Percentiles rank a stretch among this genome's conserved stretches.
phyloP scores from a whole-genome alignment of 1,140 invertebrate species.

The Calephelis virginiensis region DNA sequence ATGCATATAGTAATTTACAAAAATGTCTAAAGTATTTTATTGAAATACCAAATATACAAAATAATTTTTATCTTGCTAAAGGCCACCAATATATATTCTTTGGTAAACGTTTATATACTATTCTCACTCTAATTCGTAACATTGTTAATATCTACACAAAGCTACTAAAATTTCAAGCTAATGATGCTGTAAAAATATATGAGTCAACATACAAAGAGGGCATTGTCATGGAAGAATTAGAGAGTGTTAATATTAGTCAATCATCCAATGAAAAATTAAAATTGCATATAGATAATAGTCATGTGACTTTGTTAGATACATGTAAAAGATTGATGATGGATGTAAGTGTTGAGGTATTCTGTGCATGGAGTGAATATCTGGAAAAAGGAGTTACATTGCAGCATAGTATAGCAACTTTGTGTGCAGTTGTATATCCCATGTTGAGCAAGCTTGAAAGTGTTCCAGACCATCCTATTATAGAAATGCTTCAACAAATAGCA shows the following conservation, averaged over 20 bases:
- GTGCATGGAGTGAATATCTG: conserved; percentile 70
- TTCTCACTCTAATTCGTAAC: conserved; percentile 41
- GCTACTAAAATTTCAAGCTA: conserved; percentile 35
- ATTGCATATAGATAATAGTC: conserved; percentile 47
- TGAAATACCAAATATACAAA: conserved; percentile 51
- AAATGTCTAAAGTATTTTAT: conserved; percentile 51
- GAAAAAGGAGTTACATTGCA: conserved; percentile 58
- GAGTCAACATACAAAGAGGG: conserved; percentile 46
- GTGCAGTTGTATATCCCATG: conserved; percentile 43
- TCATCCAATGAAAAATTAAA: conserved; percentile 13
- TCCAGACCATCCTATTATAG: conserved; percentile 53
- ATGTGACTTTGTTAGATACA: conserved; percentile 47
- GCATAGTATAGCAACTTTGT: conserved; percentile 53
- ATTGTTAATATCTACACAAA: conserved; percentile 42
- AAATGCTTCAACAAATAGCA: conserved; percentile 63
- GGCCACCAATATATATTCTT: conserved; percentile 56
- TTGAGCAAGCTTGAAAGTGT: conserved; percentile 35
- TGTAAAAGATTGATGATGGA: conserved; percentile 56
- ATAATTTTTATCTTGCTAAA: conserved; percentile 43
- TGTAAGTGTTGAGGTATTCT: conserved; percentile 66
- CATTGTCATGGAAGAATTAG: conserved; percentile 21
- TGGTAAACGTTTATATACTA: conserved; percentile 44
- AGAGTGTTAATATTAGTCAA: not conserved
- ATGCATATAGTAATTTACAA: conserved; percentile 47
- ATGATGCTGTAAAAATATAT: conserved; percentile 43